Evolutionary conservation across 2,797 vertebrate species (phyloP), one percentile per base, ranked within the genome.

Genomic region (Eupleurogrammus muticus): DNA sequence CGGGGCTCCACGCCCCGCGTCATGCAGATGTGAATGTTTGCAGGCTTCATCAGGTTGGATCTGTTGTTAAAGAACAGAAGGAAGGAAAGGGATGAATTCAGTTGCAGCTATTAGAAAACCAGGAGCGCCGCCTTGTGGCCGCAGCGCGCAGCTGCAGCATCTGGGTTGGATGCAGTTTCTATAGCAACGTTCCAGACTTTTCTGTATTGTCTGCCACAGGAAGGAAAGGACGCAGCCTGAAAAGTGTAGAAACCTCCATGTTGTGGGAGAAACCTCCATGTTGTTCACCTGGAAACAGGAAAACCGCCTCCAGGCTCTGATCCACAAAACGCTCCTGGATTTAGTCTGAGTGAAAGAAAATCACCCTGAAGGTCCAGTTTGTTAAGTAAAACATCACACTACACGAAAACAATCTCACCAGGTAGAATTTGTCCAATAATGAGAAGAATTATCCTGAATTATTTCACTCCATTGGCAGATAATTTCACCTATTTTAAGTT

Each of bases 151-250:
- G 59, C 59, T 68, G 74, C 82, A 44, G 0, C 52, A 7, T 35
- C 23, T 34, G 19, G 9, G 38, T 55, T 55, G 66, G 94, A 93
- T 92, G 93, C 89, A 85, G 96, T 97, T 97, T 95, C 96, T 90
- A 93, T 97, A 95, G 95, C 96, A 98, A 97, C 96, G 93, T 92
- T 93, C 92, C 86, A 95, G 95, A 92, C 93, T 87, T 85, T 94
- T 95, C 93, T 85, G 91, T 80, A 53, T 84, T 14, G 82, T 89
- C 78, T 86, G 81, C 62, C 72, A 66, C 74, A 42, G 74, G 70
- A 78, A 44, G 9, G 51, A 73, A 38, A 77, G 70, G 59, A 74
- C 28, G 75, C 50, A 32, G 67, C n/a, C 50, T 75, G 75, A 70
- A 61, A 72, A n/a, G n/a, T n/a, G n/a, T n/a, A n/a, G n/a, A n/a